Base-by-base conservation (phyloP, 2,888 invertebrate species). In the Argyra leucocephala region DNA sequence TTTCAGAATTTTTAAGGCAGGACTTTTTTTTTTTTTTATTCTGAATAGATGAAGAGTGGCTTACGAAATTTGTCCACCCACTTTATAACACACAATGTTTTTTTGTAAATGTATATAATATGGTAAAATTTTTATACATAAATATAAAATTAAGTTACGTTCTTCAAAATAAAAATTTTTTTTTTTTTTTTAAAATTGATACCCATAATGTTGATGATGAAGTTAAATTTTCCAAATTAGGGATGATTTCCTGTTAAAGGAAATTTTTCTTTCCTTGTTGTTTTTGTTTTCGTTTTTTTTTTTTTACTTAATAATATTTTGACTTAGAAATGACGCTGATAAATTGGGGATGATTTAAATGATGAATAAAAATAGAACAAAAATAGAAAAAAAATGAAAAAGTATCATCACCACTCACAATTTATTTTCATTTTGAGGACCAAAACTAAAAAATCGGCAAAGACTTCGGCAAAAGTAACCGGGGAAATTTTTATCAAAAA, bases 281-380 rank as follows among this genome's bases (percentile, higher is more conserved):
- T n/a, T n/a, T n/a, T n/a, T n/a, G n/a, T n/a, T 18, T 48, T 18
- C 15, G 18, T 18, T 48, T 48, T 48, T n/a, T 18, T 48, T 3
- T 3, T 18, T 18, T 48, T 48, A 48, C 5, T 48, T 48, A 18
- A 48, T 48, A 48, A 48, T 48, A 48, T 48, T 48, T 48, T 48
- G 48, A 48, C 48, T 48, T 48, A 9, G 18, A 48, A 48, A 48
- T 48, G 48, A 48, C 48, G 48, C n/a, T 48, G 48, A 48, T 48
- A 48, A 48, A 48, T 48, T 48, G 48, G 48, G 48, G 48, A 48
- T 48, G 48, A 48, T 48, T 48, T 48, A n/a, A n/a, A n/a, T n/a
- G n/a, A n/a, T n/a, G n/a, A n/a, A n/a, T n/a, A n/a, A n/a, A n/a
- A n/a, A 18, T 48, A 18, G 15, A 37, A 37, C 5, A 37, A 37